Base-by-base conservation (phyloP, 2,888 invertebrate species). In the Apamea crenata region DNA sequence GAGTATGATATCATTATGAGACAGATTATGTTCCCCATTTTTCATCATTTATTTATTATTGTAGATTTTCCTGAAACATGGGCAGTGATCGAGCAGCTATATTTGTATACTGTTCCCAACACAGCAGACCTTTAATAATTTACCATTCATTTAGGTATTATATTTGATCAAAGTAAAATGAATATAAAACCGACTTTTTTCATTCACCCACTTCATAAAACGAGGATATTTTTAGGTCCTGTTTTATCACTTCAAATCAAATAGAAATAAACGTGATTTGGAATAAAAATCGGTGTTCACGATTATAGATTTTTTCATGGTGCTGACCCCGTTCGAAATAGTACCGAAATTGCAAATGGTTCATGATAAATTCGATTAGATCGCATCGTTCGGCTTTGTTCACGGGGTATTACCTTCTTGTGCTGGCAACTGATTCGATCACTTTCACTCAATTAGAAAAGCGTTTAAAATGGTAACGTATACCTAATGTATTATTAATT, bases 361-460 rank as follows among this genome's bases (percentile, higher is more conserved):
- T 90, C 93, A 93, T 92, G 89, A 78, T 84, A 76, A 85, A 94
- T 91, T 91, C 90, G 91, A 94, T 94, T 93, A 92, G 79, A 82
- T 74, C 91, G 92, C 93, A 77, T 90, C 93, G 91, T 87, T 93
- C 81, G 85, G 77, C 88, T 87, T 50, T 87, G 84, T 92, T 92
- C 88, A 92, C 91, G 91, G 89, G 76, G 80, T 93, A 93, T 93
- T 93, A 90, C 89, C 83, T 85, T 68, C 59, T 84, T 81, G 70
- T n/a, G 77, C 36, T 70, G 70, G 80, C 68, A 53, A 75, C 66
- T 86, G 70, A 89, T 82, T 77, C 74, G 67, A 87, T 84, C 82
- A 82, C 69, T 87, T 83, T 69, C 88, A 85, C 80, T 80, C 81
- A 78, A 89, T 89, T 87, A 78, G 21, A 67, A 53, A 65, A 77